A percentile compares a stretch with the other conserved stretches of the same genome.
Evolutionary conservation across 2,113 vertebrate genomes (phyloP).

Genomic region (Platysternon megacephalum): DNA sequence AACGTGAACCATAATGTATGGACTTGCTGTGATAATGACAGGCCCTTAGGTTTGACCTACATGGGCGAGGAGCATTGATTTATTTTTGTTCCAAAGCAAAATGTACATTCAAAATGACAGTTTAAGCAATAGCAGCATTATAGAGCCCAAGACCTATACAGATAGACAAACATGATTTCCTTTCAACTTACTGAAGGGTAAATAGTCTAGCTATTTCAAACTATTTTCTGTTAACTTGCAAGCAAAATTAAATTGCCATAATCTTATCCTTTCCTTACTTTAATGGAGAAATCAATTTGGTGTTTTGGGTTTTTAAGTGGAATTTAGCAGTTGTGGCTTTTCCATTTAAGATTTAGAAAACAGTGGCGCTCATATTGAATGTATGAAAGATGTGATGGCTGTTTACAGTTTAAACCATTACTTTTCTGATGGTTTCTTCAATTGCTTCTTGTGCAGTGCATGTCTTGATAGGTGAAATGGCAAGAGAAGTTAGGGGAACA

Average conservation of each 20-base stretch:
- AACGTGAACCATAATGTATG: neutral
- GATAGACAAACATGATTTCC: neutral
- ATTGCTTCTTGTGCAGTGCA: neutral
- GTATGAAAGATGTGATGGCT: neutral
- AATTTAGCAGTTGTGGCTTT: neutral
- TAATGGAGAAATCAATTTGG: neutral
- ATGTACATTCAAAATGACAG: neutral
- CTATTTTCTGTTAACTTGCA: neutral
- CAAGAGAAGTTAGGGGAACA: neutral
- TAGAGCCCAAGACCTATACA: neutral
- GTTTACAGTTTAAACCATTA: conserved; percentile 19
- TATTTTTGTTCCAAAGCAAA: neutral
- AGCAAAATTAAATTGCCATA: neutral
- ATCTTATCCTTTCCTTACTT: accelerated
- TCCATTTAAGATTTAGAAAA: conserved; percentile 13
- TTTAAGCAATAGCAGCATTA: neutral
- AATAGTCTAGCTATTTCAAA: neutral
- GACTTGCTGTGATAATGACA: neutral
- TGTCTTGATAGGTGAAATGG: conserved; percentile 8
- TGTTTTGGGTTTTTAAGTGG: conserved; percentile 22
- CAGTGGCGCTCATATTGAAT: neutral
- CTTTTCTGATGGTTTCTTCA: conserved; percentile 30
- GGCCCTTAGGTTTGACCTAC: neutral
- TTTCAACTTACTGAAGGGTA: neutral
- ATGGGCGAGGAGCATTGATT: neutral